Conservation (phyloP, 2,113 vertebrate genomes). For the Tympanuchus pallidicinctus region DNA sequence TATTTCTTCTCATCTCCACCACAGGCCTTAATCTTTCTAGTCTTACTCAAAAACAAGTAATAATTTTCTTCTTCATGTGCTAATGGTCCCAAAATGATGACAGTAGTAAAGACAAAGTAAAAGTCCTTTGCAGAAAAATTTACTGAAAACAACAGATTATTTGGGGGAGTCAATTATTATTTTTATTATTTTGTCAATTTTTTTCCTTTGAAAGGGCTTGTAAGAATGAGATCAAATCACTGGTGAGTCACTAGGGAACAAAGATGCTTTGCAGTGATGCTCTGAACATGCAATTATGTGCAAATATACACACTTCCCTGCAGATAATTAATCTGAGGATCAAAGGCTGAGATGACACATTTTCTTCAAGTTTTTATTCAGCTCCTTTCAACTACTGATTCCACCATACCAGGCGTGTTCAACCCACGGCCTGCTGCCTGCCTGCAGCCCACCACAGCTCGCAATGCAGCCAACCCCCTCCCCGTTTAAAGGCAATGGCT, state of each 20-base stretch:
- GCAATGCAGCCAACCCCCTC: too few species aligned
- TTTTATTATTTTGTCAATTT: neutral
- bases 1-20: neutral
- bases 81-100: neutral
- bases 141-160: conserved; percentile 9
- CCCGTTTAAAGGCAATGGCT: too few species aligned
- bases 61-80: neutral
- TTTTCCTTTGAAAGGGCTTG: conserved; percentile 12
- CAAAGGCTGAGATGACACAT: neutral
- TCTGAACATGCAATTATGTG: conserved; percentile 3
- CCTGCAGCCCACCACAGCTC: too few species aligned
- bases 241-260: conserved; percentile 1
- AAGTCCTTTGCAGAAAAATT: neutral
- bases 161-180: neutral
- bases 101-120: neutral
- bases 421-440: too few species aligned
- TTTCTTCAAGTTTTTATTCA: neutral
- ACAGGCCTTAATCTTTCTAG: neutral
- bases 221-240: neutral
- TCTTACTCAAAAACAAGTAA: neutral
- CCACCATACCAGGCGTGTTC: too few species aligned
- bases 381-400: neutral
- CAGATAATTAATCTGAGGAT: neutral
- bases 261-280: neutral
- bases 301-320: neutral